Evolutionary conservation across 2,113 vertebrate genomes (phyloP), one percentile per base, ranked within the genome.

Genomic region (Monopterus albus): DNA sequence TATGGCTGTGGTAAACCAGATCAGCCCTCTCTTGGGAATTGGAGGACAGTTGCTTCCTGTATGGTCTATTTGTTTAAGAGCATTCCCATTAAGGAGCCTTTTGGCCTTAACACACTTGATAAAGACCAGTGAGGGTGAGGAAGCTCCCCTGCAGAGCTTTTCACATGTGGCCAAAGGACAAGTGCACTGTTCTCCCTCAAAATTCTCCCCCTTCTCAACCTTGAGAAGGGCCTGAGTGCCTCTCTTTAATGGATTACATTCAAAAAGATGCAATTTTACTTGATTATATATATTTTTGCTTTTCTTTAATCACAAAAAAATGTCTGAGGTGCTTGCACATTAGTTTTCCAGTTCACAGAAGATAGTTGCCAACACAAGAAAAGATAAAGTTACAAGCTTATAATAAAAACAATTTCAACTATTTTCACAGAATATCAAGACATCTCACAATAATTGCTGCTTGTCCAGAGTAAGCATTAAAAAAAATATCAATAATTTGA

Each of bases 71-170:
- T 91, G 87, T 88, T 90, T 84, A 87, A 81, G 85, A 64, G 50
- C 57, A 87, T 72, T 87, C 86, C 86, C 78, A 86, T 89, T 87
- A 86, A 83, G 78, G 81, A 78, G 82, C 86, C 91, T 92, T 93
- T 92, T 92, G 92, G 88, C 88, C 66, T 84, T 87, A 91, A 91
- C 74, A 86, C 84, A 88, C 83, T 83, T 88, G 87, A 91, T 91
- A 90, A 91, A 91, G 88, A 88, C 53, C 74, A 74, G 66, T 73
- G 66, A 87, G 82, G 73, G 51, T 5, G 46, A 91, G 90, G 91
- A 92, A 90, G 89, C 88, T 76, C 89, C 88, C 92, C 91, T 83
- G 84, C 72, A 21, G 90, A 83, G 90, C 79, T 82, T 89, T 93
- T 94, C 91, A 91, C 89, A 90, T 80, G 63, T 92, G 85, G 81